Percentiles rank a stretch among this genome's conserved stretches.
These are phyloP conservation scores for Hecatera dysodea DNA, from an alignment of 2,888 invertebrate species.

Conservation along the genomic window DNA sequence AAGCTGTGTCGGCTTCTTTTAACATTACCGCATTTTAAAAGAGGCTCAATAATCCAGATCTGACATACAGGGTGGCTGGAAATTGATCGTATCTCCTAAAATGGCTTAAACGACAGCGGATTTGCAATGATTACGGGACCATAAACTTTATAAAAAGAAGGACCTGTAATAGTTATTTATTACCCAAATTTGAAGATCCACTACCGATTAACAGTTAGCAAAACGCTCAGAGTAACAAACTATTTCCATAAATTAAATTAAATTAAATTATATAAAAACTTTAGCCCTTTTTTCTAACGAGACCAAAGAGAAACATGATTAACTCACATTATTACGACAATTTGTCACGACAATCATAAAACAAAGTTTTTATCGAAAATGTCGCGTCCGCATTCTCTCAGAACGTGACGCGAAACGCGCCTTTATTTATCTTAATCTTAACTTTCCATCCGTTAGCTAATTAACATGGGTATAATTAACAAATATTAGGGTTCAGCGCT, in stretches of 20 bases:
- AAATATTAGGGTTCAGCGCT: constrained; percentile 50
- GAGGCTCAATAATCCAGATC: no score
- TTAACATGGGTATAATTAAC: constrained; percentile 70
- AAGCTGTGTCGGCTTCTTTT: no score
- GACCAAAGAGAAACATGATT: constrained; percentile 30
- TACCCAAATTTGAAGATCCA: no score
- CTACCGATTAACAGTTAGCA: not conserved
- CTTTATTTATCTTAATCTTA: constrained; percentile 51
- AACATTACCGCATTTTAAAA: no score
- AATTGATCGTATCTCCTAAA: no score
- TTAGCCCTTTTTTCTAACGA: constrained; percentile 30
- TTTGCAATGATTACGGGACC: no score
- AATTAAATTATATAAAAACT: constrained; percentile 14
- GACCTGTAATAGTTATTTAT: no score
- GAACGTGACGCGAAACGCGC: constrained; percentile 61
- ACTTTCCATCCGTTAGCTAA: constrained; percentile 73
- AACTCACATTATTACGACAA: constrained; percentile 45
- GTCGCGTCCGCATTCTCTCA: constrained; percentile 65
- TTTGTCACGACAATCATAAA: constrained; percentile 62
- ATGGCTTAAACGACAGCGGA: no score
- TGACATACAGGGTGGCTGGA: no score
- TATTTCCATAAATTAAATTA: not conserved
- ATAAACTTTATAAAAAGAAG: no score
- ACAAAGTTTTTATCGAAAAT: constrained; percentile 47
- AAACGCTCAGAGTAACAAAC: constrained; percentile 6